Percentiles rank a stretch among this genome's conserved stretches.
Evolutionary conservation across 1,140 invertebrate species (phyloP).

Genomic region (Wasmannia auropunctata): DNA sequence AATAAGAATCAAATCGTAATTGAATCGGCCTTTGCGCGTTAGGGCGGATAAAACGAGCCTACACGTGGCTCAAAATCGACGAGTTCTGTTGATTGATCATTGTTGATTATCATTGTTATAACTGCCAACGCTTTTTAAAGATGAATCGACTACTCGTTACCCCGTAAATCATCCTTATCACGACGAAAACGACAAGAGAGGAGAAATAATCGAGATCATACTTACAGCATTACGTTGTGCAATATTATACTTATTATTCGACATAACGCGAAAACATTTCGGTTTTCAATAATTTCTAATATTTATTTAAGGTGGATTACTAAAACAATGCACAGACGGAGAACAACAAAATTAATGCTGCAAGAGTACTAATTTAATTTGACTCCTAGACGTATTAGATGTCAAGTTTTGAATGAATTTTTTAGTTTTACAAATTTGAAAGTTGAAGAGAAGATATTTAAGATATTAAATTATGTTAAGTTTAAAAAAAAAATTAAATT

Average conservation of each 20-base stretch:
- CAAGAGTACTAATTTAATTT: neutral
- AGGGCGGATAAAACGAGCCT: slow-evolving; percentile 15
- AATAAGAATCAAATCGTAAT: slow-evolving; percentile 61
- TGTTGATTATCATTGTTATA: slow-evolving; percentile 53
- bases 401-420: neutral
- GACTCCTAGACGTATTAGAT: neutral
- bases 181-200: neutral
- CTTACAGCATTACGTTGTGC: neutral
- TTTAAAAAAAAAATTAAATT: neutral
- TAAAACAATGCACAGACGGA: neutral
- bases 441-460: neutral
- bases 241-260: slow-evolving; percentile 27
- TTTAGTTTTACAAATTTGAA: neutral
- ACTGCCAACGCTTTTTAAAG: slow-evolving; percentile 19
- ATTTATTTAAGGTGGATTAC: neutral
- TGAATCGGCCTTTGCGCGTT: slow-evolving; percentile 57
- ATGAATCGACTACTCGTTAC: neutral
- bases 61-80: neutral
- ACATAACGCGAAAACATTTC: neutral
- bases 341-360: neutral
- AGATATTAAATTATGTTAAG: neutral
- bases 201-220: slow-evolving; percentile 4
- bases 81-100: slow-evolving; percentile 36
- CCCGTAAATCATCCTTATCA: neutral
- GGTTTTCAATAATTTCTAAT: neutral